Base-by-base conservation (phyloP, 2,888 invertebrate species). In the Caenorhabditis auriculariae region DNA sequence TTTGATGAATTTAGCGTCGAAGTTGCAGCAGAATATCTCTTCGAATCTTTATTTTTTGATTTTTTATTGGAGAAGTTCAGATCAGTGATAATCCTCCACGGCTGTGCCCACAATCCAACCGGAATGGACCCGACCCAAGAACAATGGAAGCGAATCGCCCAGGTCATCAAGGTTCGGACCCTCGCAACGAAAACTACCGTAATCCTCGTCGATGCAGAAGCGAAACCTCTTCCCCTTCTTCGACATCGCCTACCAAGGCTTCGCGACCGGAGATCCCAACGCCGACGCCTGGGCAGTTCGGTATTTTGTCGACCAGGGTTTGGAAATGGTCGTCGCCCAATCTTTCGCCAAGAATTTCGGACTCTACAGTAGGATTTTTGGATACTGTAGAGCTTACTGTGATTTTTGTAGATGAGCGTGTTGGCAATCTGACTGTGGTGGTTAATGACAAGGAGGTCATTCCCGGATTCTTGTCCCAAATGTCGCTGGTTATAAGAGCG, bases 31-130 rank as follows among this genome's bases (percentile, higher is more conserved):
- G 9, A 35, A 9, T 35, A 12, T 35, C 35, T n/a, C n/a, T 12
- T 35, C n/a, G 9, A 12, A 6, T n/a, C 15, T n/a, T 7, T n/a
- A 7, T 12, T n/a, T 41, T n/a, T n/a, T 7, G 7, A 6, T 41
- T 19, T 41, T n/a, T 7, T 7, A 6, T 41, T 19, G 6, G 7
- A 12, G 7, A n/a, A 21, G 21, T 49, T 3, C 27, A 55, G 89
- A 77, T 86, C 93, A 0, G 91, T 93, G 0, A 87, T 98, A 43
- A 87, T 98, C 68, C 86, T 98, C 39, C 96, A 98, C 83, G 89
- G 91, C 0, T 93, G 93, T 83, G 95, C 95, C 3, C 98, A 98
- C 83, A 98, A 98, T 85, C 98, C 96, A 4, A 98, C 96, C 5
- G 96, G 96, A 41, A 89, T 91, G 72, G 96, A 96, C 83, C 93